phyloP scores from a whole-genome alignment of 2,888 invertebrate species.

The Pteria penguin region DNA sequence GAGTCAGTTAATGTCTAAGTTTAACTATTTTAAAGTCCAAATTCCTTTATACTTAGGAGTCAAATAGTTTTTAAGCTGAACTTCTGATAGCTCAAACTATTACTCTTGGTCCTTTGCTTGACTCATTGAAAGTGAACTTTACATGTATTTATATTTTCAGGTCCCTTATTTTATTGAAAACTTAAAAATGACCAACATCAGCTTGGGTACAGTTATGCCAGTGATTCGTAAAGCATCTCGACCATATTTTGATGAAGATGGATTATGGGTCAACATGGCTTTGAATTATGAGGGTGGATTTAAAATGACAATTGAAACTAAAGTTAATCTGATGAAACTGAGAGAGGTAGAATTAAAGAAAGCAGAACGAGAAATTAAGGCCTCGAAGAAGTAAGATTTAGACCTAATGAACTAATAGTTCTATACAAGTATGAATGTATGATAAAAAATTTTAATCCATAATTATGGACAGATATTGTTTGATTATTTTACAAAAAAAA shows the following conservation, averaged over 20 bases:
- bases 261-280: slow-evolving; percentile 93
- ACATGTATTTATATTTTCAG: slow-evolving; percentile 56
- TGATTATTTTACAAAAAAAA: too few species aligned
- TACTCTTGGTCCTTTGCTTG: too few species aligned
- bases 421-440: too few species aligned
- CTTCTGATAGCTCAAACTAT: too few species aligned
- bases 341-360: slow-evolving; percentile 61
- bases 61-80: too few species aligned
- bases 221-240: slow-evolving; percentile 74
- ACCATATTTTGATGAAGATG: slow-evolving; percentile 89
- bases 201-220: slow-evolving; percentile 83
- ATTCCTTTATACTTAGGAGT: too few species aligned
- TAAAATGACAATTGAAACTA: slow-evolving; percentile 91
- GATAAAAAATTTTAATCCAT: too few species aligned
- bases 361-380: slow-evolving; percentile 26
- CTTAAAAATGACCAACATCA: slow-evolving; percentile 87
- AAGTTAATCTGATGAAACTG: slow-evolving; percentile 90
- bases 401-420: too few species aligned
- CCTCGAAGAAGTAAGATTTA: too few species aligned
- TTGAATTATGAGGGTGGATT: slow-evolving; percentile 87
- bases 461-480: too few species aligned
- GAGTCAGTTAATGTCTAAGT: too few species aligned
- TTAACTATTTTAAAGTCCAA: too few species aligned
- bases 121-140: neutral
- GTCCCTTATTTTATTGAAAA: slow-evolving; percentile 94